A percentile compares a stretch with the other conserved stretches of the same genome.
Evolutionary conservation across 2,113 vertebrate genomes (phyloP).

Genomic region (Oreochromis niloticus): DNA sequence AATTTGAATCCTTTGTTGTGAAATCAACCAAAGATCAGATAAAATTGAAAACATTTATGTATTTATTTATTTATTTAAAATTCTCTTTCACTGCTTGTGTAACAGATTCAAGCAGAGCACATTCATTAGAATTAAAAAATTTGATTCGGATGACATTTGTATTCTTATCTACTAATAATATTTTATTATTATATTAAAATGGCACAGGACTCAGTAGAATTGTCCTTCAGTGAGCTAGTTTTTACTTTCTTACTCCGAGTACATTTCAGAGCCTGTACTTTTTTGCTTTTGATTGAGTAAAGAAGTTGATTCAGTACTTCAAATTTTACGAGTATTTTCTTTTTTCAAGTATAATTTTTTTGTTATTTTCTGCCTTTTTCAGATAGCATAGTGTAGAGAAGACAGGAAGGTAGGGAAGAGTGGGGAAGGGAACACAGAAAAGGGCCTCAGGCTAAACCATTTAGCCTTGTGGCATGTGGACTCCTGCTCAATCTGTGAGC

Average conservation of each 20-base stretch:
- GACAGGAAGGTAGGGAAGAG: neutral
- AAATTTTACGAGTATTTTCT: rapidly evolving
- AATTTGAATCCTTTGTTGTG: neutral
- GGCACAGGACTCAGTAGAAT: neutral
- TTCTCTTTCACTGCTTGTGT: neutral
- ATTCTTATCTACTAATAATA: neutral
- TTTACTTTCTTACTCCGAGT: neutral
- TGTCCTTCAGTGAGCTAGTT: neutral
- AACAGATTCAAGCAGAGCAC: neutral
- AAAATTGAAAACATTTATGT: neutral
- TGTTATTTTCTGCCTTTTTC: neutral
- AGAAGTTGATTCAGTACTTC: neutral
- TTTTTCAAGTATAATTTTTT: neutral
- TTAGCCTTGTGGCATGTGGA: neutral
- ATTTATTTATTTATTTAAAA: neutral
- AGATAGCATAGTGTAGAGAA: neutral
- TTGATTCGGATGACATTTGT: neutral
- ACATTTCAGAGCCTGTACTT: neutral
- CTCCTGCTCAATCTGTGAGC: neutral
- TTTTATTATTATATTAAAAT: neutral
- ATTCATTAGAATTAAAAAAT: neutral
- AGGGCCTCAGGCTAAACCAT: neutral
- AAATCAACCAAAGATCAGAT: neutral
- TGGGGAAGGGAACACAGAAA: neutral
- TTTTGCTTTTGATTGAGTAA: neutral